Percentiles rank a stretch among this genome's conserved stretches.
These are phyloP conservation scores for Cichlasoma orientale DNA, from an alignment of 2,797 vertebrate genomes.

Conservation along the genomic window DNA sequence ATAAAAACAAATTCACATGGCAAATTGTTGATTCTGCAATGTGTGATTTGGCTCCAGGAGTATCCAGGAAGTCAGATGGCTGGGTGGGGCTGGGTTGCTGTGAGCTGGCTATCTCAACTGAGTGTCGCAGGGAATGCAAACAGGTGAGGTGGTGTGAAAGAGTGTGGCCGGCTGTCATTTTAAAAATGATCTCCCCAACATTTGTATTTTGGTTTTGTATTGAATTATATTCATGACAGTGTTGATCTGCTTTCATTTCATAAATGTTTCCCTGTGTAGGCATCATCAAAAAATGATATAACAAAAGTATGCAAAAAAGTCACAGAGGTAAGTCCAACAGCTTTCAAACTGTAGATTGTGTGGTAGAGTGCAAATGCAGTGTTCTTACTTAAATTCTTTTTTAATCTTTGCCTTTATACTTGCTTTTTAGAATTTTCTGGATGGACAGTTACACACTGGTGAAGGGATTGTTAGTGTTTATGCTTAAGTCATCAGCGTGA, in stretches of 20 bases:
- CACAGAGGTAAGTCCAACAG: constrained; percentile 86
- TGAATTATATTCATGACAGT: neutral
- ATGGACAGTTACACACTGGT: neutral
- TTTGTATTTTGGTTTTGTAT: neutral
- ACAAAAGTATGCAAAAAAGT: constrained; percentile 95
- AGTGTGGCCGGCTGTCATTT: neutral
- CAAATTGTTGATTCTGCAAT: neutral
- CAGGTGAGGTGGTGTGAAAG: constrained; percentile 80
- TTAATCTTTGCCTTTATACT: neutral
- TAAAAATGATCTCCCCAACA: rapidly evolving
- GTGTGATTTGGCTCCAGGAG: constrained; percentile 80
- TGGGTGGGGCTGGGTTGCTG: constrained; percentile 99
- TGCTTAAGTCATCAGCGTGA: neutral
- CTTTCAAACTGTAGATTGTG: neutral
- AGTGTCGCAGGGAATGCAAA: constrained; percentile 93
- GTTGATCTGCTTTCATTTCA: neutral
- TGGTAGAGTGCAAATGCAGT: too few species aligned
- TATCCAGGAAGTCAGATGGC: constrained; percentile 92
- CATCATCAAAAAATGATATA: constrained; percentile 94
- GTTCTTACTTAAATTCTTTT: neutral
- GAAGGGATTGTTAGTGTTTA: neutral
- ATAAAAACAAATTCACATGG: neutral
- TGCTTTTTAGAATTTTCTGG: neutral
- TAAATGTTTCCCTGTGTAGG: constrained; percentile 74
- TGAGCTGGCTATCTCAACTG: constrained; percentile 92